A percentile compares a stretch with the other conserved stretches of the same genome.
These are phyloP conservation scores for Torymus texanus DNA, from an alignment of 2,888 invertebrate genomes.

Conservation along the genomic window DNA sequence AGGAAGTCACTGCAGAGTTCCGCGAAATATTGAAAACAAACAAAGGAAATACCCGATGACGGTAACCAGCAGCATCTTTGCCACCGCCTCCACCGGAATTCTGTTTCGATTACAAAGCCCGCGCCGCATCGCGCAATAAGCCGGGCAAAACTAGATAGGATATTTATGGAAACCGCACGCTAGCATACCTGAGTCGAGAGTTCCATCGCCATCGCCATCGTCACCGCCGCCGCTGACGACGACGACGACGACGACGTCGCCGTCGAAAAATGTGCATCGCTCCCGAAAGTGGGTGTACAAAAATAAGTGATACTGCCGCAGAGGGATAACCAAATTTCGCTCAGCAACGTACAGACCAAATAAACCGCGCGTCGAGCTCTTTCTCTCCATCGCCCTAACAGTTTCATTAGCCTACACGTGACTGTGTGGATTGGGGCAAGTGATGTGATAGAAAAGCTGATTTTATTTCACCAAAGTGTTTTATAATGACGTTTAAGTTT, in stretches of 20 bases:
- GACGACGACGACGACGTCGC: not conserved
- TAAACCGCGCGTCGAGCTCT: too few relatives aligned
- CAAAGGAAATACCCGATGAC: conserved; percentile 23
- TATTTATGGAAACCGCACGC: conserved; percentile 16
- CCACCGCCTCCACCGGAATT: not conserved
- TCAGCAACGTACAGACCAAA: too few relatives aligned
- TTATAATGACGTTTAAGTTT: too few relatives aligned
- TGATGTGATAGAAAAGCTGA: too few relatives aligned
- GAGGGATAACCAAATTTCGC: not conserved
- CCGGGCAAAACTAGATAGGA: conserved; percentile 13
- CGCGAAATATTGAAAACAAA: conserved; percentile 24
- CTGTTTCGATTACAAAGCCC: conserved; percentile 6
- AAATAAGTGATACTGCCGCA: not conserved
- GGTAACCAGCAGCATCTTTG: not conserved
- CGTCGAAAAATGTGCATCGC: not conserved
- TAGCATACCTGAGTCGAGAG: not conserved
- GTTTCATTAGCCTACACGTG: too few relatives aligned
- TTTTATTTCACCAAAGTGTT: too few relatives aligned
- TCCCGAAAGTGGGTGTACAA: not conserved
- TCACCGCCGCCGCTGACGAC: not conserved
- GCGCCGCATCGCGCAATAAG: not conserved
- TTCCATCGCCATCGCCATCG: conserved; percentile 5
- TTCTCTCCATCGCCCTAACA: too few relatives aligned
- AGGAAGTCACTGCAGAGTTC: not conserved
- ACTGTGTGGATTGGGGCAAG: too few relatives aligned